Conservation (phyloP, 1,140 invertebrate genomes). For the Eupeodes corollae region DNA sequence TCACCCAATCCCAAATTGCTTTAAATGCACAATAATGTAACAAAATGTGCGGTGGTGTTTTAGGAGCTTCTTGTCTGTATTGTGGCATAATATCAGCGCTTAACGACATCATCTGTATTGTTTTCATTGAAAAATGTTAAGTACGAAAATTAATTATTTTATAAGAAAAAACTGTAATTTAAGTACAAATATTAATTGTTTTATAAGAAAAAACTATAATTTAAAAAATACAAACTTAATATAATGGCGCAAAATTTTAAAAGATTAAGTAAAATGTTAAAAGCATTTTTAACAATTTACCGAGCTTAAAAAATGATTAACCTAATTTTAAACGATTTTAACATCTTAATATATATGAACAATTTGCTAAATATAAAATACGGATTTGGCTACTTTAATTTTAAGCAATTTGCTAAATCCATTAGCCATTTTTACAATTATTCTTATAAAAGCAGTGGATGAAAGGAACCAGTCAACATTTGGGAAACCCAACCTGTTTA, state of each 20-base stretch:
- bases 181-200: not conserved
- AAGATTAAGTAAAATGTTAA: not conserved
- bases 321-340: too few species aligned
- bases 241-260: not conserved
- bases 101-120: slow-evolving; percentile 83
- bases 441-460: too few species aligned
- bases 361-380: not conserved
- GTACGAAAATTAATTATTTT: not conserved
- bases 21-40: slow-evolving; percentile 98
- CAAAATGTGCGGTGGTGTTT: slow-evolving; percentile 95
- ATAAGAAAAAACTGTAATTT: not conserved
- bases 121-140: slow-evolving; percentile 61
- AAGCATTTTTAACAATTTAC: too few species aligned
- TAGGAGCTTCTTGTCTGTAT: slow-evolving; percentile 98
- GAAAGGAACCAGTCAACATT: too few species aligned
- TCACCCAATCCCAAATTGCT: slow-evolving; percentile 99
- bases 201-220: not conserved
- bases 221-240: too few species aligned
- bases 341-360: not conserved
- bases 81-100: slow-evolving; percentile 96
- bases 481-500: too few species aligned
- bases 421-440: too few species aligned
- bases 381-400: not conserved
- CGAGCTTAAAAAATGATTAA: too few species aligned
- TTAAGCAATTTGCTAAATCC: too few species aligned